These are phyloP conservation scores for Pogonophryne albipinna DNA, from an alignment of 2,797 vertebrate species.

Conservation along the genomic window DNA sequence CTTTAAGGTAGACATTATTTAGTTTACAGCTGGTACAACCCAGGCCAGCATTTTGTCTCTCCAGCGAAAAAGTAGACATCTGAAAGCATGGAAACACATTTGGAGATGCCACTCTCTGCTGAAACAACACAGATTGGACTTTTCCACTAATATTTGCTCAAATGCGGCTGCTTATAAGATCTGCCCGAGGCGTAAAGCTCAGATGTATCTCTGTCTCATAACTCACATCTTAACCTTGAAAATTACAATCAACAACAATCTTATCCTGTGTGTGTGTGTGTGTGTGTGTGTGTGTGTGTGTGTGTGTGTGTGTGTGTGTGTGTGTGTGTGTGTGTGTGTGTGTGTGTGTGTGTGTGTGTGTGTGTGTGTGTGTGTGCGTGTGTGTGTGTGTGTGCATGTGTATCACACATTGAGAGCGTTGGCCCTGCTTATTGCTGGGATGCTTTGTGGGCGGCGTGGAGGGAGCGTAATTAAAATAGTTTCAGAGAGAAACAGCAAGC, in stretches of 20 bases:
- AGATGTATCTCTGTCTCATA: not conserved
- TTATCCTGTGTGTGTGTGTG: not conserved
- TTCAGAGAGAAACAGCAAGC: conserved; percentile 89
- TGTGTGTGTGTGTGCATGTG: conserved; percentile 22
- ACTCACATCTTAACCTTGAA: not conserved
- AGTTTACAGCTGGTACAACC: not conserved
- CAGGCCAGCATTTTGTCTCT: not conserved
- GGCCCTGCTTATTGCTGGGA: conserved; percentile 83
- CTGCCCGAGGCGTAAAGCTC: not conserved
- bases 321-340: too few species aligned
- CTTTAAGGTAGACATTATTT: not conserved
- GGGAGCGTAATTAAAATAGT: conserved; percentile 91
- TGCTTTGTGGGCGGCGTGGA: conserved; percentile 87
- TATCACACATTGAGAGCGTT: conserved; percentile 75
- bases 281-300: too few species aligned
- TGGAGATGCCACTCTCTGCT: conserved; percentile 16
- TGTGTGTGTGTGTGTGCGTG: too few species aligned
- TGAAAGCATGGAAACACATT: conserved; percentile 4
- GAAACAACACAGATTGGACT: conserved; percentile 11
- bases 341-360: too few species aligned
- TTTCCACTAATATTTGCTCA: conserved; percentile 2
- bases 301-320: too few species aligned
- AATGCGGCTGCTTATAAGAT: conserved; percentile 3
- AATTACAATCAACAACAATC: conserved; percentile 33
- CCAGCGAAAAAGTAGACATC: not conserved